phyloP scores from a whole-genome alignment of 2,888 invertebrate species.

The Drosophila neonasuta region DNA sequence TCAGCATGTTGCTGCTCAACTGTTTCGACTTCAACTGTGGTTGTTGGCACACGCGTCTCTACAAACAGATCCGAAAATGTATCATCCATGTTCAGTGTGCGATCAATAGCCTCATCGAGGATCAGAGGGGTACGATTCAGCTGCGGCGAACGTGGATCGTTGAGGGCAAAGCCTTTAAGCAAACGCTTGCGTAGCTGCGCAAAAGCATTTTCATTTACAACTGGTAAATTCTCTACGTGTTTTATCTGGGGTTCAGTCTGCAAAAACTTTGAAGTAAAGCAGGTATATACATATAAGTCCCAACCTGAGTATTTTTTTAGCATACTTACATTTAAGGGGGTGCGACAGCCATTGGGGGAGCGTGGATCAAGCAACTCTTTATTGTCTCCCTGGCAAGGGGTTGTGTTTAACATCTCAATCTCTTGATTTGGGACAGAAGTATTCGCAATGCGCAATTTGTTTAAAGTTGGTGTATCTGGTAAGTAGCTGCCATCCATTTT shows the following conservation, averaged over 20 bases:
- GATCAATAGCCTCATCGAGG: slow-evolving; percentile 75
- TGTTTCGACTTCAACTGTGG: background rate
- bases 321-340: slow-evolving; percentile 73
- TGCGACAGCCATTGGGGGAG: slow-evolving; percentile 76
- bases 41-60: slow-evolving; percentile 65
- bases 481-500: slow-evolving; percentile 74
- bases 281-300: too few relatives aligned
- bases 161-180: slow-evolving; percentile 74
- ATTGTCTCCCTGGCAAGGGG: slow-evolving; percentile 38
- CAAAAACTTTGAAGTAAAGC: slow-evolving; percentile 28
- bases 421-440: slow-evolving; percentile 10
- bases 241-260: slow-evolving; percentile 26
- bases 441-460: slow-evolving; percentile 45
- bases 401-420: slow-evolving; percentile 34
- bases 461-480: slow-evolving; percentile 63
- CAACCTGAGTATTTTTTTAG: background rate
- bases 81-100: slow-evolving; percentile 77
- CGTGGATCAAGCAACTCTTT: slow-evolving; percentile 71
- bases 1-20: slow-evolving; percentile 17
- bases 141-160: slow-evolving; percentile 80
- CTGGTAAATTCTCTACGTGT: background rate
- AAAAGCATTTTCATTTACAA: slow-evolving; percentile 52
- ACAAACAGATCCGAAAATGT: slow-evolving; percentile 80
- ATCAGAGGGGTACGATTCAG: slow-evolving; percentile 78
- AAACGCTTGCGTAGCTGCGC: slow-evolving; percentile 74